Base-by-base conservation (phyloP, 2,888 invertebrate genomes). In the Xestoiulus laeticollis region DNA sequence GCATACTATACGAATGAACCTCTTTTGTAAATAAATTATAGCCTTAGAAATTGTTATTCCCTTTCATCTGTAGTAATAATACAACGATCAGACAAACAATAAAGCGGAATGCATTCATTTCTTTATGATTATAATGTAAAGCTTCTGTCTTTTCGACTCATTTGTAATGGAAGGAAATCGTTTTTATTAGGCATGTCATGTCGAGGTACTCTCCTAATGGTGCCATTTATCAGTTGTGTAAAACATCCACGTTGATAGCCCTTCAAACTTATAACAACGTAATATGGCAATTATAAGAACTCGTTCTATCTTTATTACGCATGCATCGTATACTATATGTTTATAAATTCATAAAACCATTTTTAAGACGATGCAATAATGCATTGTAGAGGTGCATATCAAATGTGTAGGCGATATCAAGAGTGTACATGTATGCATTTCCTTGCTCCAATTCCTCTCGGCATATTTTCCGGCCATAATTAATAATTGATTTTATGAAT, bases 1-100 rank as follows among this genome's bases (percentile, higher is more conserved):
- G 59, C 59, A 68, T 22, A 19, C 59, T 68, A 8, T n/a, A n/a
- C 22, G 22, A 68, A 68, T 68, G 59, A 68, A 68, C 22, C 59
- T 68, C 59, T 68, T 68, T 68, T 68, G 59, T 68, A 68, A 68
- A 68, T 68, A 68, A 68, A 68, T 68, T 68, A 68, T 68, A 68
- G 59, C 59, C 59, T 68, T 68, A 22, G 59, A 68, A 68, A 68
- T 22, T 26, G 59, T 68, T 68, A 68, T 68, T 68, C 59, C 22
- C 59, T 68, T 68, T 68, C 59, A 22, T 22, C n/a, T 68, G 59
- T 22, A 68, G 22, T 68, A 68, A 68, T 68, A 68, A 22, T 68
- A 68, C 59, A 22, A 22, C 59, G 59, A 68, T 68, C 59, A 68
- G 59, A 19, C 59, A 68, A 68, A 68, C 59, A 68, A 68, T 68